Base-by-base conservation (phyloP, 2,113 vertebrate species). In the Pseudorhombus dupliciocellatus region DNA sequence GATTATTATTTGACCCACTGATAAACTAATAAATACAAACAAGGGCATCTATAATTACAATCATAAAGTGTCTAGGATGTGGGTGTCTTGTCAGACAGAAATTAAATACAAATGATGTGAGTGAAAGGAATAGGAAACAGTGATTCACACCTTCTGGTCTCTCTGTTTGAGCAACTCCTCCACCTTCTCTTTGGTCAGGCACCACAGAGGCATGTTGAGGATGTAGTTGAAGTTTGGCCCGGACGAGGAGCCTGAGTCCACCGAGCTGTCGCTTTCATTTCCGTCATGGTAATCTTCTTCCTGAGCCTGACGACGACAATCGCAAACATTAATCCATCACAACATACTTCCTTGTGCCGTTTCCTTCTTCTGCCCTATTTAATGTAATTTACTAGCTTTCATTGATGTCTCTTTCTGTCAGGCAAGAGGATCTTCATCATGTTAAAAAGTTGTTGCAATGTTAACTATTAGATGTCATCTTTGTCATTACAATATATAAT, bases 161-260 rank as follows among this genome's bases (percentile, higher is more conserved):
- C 97, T 95, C 68, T 99, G 96, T 73, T 96, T 97, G 69, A 99
- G 95, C 75, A 99, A 91, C 50, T 98, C 97, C 5, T 98, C 96
- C 88, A 99, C 97, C 84, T 96, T 98, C 93, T 99, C 98, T 92
- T 99, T 99, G 4, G 95, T 95, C 86, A 99, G 94, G 86, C 95
- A 98, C 98, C 97, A 99, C 30, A 99, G 92, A 74, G 97, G 95
- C 98, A 99, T 99, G 90, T 96, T 98, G 87, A 99, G 95, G 88
- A 99, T 98, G 89, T 99, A 99, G 91, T 99, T 99, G 90, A 98
- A 99, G 91, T 98, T 96, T 11, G 98, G 97, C 56, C 96, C 98
- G 30, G 96, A 94, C 4, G 94, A 87, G 66, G 95, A 93, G 76
- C 95, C 95, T 0, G 96, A 98, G 79, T 95, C 94, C 50, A 95